Evolutionary conservation across 2,113 vertebrate species (phyloP), one percentile per base, ranked within the genome.

Genomic region (Capreolus pygargus): DNA sequence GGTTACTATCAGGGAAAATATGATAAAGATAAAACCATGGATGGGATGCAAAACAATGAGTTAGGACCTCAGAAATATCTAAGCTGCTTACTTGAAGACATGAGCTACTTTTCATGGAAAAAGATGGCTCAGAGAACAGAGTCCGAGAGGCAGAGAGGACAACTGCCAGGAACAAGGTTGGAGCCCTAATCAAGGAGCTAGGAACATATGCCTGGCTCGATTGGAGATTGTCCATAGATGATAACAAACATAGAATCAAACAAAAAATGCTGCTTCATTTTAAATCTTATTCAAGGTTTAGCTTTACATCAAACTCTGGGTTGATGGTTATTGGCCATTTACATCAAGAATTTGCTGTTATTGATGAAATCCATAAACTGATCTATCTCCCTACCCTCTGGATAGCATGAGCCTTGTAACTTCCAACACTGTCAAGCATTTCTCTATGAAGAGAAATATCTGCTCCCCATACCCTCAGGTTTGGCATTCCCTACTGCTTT

Each of bases 381-480:
- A 87, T 12, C 1, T 10, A 28, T 15, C 28, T 67, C 52, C n/a
- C 23, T 81, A 43, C 47, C 25, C 25, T 61, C 19, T 55, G 76
- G 10, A 8, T 13, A 78, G 39, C 47, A 9, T 1, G 25, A 76
- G 54, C 0, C 52, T 47, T 67, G 36, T 16, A 47, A 23, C 25
- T 60, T 60, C 11, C 52, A 39, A 11, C 7, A 3, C 6, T 52
- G 36, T 36, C 36, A 30, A 27, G 3, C 43, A 19, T 36, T 90
- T 45, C 33, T 58, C 50, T 39, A 25, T 6, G 47, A 10, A 82
- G 3, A 55, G 55, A 67, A n/a, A n/a, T 61, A 2, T 50, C 15
- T 39, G 13, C 6, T 14, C 30, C 6, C 6, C 13, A 21, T 17
- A 1, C 1, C 21, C 3, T 5, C 17, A 76, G 1, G 7, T 55